A percentile compares a stretch with the other conserved stretches of the same genome.
Evolutionary conservation across 2,797 vertebrate genomes (phyloP).

Genomic region (Anabas testudineus): DNA sequence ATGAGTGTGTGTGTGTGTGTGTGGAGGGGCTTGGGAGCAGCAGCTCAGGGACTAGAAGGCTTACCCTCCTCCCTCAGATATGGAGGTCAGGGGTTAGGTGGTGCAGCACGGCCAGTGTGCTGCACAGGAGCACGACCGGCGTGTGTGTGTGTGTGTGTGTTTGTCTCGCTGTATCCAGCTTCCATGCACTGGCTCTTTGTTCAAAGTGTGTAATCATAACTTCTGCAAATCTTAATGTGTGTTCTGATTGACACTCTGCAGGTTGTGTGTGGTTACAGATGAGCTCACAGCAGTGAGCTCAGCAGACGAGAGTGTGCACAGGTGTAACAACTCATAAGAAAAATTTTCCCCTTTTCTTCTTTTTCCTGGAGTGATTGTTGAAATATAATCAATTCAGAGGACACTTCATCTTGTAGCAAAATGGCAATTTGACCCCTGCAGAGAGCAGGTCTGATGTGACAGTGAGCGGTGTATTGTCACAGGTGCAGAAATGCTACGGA

Average conservation of each 20-base stretch:
- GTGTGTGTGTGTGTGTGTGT: constrained; percentile 25
- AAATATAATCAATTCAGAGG: constrained; percentile 72
- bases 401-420: constrained; percentile 71
- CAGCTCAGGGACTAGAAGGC: constrained; percentile 76
- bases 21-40: constrained; percentile 49
- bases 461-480: constrained; percentile 71
- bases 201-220: constrained; percentile 26
- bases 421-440: constrained; percentile 79
- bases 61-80: constrained; percentile 79
- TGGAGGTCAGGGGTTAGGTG: constrained; percentile 76
- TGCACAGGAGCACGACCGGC: constrained; percentile 31
- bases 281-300: constrained; percentile 27
- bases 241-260: constrained; percentile 38
- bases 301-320: constrained; percentile 46
- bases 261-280: constrained; percentile 16
- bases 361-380: constrained; percentile 60
- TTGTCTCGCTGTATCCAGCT: constrained; percentile 10
- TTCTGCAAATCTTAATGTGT: constrained; percentile 27
- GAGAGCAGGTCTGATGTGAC: constrained; percentile 67
- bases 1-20: constrained; percentile 4
- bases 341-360: constrained; percentile 65
- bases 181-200: constrained; percentile 23
- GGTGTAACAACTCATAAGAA: constrained; percentile 67
- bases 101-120: constrained; percentile 52
- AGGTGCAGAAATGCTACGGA: constrained; percentile 75